Conservation (phyloP, 2,888 invertebrate genomes). For the Odontocolon sp. region DNA sequence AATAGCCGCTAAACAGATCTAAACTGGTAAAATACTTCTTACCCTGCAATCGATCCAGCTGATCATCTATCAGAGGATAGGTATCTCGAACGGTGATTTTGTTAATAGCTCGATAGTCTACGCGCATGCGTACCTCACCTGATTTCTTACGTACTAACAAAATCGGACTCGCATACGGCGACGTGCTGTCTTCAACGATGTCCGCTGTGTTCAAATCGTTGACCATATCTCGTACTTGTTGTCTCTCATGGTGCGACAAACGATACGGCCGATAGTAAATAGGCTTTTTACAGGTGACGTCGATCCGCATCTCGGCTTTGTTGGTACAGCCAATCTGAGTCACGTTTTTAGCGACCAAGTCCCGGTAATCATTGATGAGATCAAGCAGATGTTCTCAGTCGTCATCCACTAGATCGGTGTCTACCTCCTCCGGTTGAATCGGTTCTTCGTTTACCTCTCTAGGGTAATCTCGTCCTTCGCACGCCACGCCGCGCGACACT, state of each 20-base stretch:
- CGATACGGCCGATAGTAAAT: conserved; percentile 23
- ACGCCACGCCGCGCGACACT: conserved; percentile 1
- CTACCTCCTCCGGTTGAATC: conserved; percentile 1
- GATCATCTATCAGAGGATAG: conserved; percentile 24
- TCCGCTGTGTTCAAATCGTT: conserved; percentile 21
- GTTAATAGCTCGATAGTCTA: conserved; percentile 30
- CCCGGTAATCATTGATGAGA: conserved; percentile 14
- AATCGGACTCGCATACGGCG: too few species aligned
- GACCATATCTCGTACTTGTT: conserved; percentile 7
- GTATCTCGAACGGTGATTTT: conserved; percentile 14
- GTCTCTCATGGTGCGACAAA: neutral
- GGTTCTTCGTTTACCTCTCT: neutral
- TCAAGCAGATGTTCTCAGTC: neutral
- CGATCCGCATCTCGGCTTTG: conserved; percentile 14
- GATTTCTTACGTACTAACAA: conserved; percentile 17
- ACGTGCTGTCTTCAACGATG: neutral
- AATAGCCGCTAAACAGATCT: conserved; percentile 70
- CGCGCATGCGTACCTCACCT: conserved; percentile 16
- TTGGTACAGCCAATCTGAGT: conserved; percentile 5
- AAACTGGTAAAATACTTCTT: conserved; percentile 55
- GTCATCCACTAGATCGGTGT: neutral
- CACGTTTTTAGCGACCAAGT: neutral
- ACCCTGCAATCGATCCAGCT: conserved; percentile 7
- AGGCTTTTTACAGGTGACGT: conserved; percentile 15
- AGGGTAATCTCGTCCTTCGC: neutral